These are phyloP conservation scores for Hoplodrina blanda DNA, from an alignment of 2,888 invertebrate genomes.

Conservation along the genomic window DNA sequence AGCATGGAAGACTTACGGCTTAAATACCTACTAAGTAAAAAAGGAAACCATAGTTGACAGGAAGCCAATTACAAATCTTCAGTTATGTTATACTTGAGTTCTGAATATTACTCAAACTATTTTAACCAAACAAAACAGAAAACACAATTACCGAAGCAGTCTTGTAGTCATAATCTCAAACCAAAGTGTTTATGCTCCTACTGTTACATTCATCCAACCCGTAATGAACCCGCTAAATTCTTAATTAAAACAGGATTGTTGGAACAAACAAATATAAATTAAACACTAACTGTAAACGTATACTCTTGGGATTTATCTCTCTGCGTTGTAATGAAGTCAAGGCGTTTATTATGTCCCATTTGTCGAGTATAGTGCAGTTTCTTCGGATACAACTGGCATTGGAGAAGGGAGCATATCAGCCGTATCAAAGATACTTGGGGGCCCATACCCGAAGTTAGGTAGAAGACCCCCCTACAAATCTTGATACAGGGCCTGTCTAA, in stretches of 20 bases:
- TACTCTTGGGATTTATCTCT: conserved; percentile 40
- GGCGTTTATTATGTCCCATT: conserved; percentile 52
- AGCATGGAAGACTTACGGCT: no score
- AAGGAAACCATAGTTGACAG: no score
- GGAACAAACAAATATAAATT: conserved; percentile 56
- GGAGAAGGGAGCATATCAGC: no score
- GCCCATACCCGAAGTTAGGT: no score
- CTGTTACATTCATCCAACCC: conserved; percentile 19
- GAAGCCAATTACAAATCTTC: no score
- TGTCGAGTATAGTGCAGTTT: conserved; percentile 4
- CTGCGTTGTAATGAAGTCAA: conserved; percentile 32
- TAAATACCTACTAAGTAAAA: no score
- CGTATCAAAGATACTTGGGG: no score
- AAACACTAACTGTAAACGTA: conserved; percentile 40
- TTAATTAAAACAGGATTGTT: conserved; percentile 55
- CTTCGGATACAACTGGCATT: neutral
- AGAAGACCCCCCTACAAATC: no score
- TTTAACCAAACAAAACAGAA: conserved; percentile 9
- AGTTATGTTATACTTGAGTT: no score
- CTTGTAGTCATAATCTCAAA: conserved; percentile 20
- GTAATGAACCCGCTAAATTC: conserved; percentile 33
- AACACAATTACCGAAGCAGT: conserved; percentile 14
- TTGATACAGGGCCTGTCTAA: no score
- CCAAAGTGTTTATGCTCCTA: conserved; percentile 1
- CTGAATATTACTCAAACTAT: neutral